Percentiles rank a stretch among this genome's conserved stretches.
phyloP scores from a whole-genome alignment of 2,113 vertebrate genomes.

The Petrocephalus zakoni region DNA sequence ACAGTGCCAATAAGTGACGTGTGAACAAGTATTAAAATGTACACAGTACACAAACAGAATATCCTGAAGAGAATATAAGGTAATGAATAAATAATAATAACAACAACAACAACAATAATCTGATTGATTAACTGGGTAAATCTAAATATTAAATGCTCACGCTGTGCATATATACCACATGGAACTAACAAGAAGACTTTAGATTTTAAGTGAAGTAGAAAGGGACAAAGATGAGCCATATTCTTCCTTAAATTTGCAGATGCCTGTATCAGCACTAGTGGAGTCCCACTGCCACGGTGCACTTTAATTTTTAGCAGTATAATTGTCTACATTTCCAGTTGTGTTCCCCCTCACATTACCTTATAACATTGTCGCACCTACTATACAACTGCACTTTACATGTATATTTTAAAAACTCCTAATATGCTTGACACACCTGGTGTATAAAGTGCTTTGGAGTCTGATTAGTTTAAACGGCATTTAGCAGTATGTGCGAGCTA shows the following conservation, averaged over 20 bases:
- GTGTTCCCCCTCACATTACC: neutral
- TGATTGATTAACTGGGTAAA: neutral
- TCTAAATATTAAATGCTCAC: neutral
- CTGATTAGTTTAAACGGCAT: neutral
- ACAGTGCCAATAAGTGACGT: neutral
- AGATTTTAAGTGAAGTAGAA: neutral
- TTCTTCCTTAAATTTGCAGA: neutral
- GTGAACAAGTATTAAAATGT: neutral
- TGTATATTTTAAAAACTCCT: neutral
- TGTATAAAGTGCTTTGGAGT: neutral
- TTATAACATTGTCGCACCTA: neutral
- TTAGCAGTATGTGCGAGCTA: neutral
- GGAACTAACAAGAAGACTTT: neutral
- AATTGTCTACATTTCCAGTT: neutral
- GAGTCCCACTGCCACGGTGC: neutral
- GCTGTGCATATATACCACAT: neutral
- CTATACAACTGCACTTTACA: neutral
- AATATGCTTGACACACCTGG: neutral
- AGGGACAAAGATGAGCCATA: neutral
- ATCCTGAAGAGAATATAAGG: neutral
- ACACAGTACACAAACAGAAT: neutral
- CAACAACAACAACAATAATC: neutral
- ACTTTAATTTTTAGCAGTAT: neutral
- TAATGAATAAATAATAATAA: neutral
- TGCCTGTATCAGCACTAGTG: neutral